A percentile compares a stretch with the other conserved stretches of the same genome.
phyloP scores from a whole-genome alignment of 1,140 invertebrate genomes.

The Eufriesea mexicana region DNA sequence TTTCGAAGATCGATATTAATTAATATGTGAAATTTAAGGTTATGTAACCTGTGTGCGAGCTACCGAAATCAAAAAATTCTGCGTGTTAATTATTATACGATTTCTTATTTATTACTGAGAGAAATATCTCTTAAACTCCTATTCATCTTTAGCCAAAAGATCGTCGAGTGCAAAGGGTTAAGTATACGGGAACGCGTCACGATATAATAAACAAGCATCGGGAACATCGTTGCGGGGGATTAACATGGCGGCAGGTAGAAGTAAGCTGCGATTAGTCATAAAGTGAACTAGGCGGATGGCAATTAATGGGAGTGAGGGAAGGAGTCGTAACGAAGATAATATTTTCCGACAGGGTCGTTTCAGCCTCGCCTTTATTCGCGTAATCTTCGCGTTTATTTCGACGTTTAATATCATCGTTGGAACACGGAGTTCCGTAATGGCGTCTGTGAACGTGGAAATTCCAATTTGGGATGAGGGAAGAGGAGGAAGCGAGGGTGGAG shows the following conservation, averaged over 20 bases:
- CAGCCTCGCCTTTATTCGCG: not conserved
- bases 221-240: not conserved
- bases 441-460: not conserved
- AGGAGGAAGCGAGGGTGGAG: too few relatives aligned
- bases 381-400: not conserved
- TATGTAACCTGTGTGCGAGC: too few relatives aligned
- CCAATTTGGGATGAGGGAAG: not conserved
- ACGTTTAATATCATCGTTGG: constrained; percentile 3
- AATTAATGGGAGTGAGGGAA: not conserved
- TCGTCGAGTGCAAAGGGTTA: too few relatives aligned
- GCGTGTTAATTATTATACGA: too few relatives aligned
- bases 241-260: not conserved
- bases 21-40: too few relatives aligned
- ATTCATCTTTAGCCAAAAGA: too few relatives aligned
- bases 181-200: constrained; percentile 18
- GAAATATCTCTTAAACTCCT: too few relatives aligned
- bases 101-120: too few relatives aligned
- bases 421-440: not conserved
- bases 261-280: not conserved
- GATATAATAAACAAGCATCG: constrained; percentile 36
- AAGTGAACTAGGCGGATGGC: not conserved
- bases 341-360: not conserved
- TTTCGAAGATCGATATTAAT: too few relatives aligned
- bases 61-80: too few relatives aligned
- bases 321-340: not conserved